Evolutionary conservation across 2,797 vertebrate genomes (phyloP).

Genomic region (Knipowitschia caucasica): DNA sequence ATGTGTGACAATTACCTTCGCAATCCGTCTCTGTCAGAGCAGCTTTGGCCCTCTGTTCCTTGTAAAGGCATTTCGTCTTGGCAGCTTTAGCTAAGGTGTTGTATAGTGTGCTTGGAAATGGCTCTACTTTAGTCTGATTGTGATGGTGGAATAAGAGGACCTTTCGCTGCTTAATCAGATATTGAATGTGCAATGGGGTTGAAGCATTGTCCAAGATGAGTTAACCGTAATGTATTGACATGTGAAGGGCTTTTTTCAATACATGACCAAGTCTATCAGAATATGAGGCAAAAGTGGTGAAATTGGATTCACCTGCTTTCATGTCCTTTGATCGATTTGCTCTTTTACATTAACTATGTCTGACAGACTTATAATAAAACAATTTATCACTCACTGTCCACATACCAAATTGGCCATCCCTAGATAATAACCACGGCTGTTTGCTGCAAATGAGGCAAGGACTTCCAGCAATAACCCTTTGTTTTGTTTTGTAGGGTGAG

Average conservation of each 20-base stretch:
- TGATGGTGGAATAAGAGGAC: conserved; percentile 41
- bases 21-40: conserved; percentile 67
- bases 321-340: conserved; percentile 34
- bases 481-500: conserved; percentile 82
- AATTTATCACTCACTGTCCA: conserved; percentile 16
- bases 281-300: conserved; percentile 13
- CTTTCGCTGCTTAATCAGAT: conserved; percentile 33
- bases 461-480: conserved; percentile 23
- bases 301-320: conserved; percentile 31
- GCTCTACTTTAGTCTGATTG: conserved; percentile 56
- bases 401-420: conserved; percentile 21
- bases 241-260: conserved; percentile 26
- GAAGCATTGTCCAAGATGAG: conserved; percentile 35
- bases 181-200: conserved; percentile 23
- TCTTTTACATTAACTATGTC: conserved; percentile 23
- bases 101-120: conserved; percentile 58
- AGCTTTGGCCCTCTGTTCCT: conserved; percentile 47
- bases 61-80: conserved; percentile 61
- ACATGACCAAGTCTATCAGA: conserved; percentile 15
- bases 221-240: conserved; percentile 37
- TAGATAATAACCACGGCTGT: conserved; percentile 2
- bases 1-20: conserved; percentile 76
- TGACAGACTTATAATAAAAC: conserved; percentile 24
- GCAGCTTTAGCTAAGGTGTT: conserved; percentile 49
- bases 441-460: conserved; percentile 7